Evolutionary conservation across 2,113 vertebrate genomes (phyloP).

Genomic region (Hirundichthys speculiger): DNA sequence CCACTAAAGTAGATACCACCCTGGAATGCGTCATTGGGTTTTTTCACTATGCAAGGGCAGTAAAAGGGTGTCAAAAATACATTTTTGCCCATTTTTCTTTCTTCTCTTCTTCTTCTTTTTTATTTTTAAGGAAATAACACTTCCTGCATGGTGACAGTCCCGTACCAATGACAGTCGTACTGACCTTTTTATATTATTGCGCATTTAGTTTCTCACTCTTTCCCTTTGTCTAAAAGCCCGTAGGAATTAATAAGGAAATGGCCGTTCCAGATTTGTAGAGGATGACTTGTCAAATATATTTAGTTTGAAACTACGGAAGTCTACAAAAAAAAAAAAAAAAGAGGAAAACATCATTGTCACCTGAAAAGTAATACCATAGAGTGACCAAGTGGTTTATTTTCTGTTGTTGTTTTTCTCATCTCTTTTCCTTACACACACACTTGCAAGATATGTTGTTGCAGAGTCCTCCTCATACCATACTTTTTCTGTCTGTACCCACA

Average conservation of each 20-base stretch:
- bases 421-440: constrained; percentile 17
- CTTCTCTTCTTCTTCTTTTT: neutral
- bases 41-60: constrained; percentile 16
- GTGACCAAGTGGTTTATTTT: too few relatives aligned
- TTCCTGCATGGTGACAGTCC: neutral
- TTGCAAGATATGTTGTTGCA: constrained; percentile 38
- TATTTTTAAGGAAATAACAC: neutral
- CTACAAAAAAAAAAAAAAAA: too few relatives aligned
- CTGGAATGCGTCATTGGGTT: constrained; percentile 33
- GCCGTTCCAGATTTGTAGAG: neutral
- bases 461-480: constrained; percentile 47
- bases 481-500: constrained; percentile 55
- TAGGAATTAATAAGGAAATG: neutral
- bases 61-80: neutral
- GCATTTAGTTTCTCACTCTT: neutral
- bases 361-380: too few relatives aligned
- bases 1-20: constrained; percentile 41
- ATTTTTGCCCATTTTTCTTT: neutral
- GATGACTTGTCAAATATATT: neutral
- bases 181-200: too few relatives aligned
- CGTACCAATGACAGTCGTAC: too few relatives aligned
- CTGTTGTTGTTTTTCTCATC: neutral
- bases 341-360: too few relatives aligned
- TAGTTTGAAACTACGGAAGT: neutral
- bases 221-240: neutral